These are phyloP conservation scores for Empis stercorea DNA, from an alignment of 2,888 invertebrate genomes.

Conservation along the genomic window DNA sequence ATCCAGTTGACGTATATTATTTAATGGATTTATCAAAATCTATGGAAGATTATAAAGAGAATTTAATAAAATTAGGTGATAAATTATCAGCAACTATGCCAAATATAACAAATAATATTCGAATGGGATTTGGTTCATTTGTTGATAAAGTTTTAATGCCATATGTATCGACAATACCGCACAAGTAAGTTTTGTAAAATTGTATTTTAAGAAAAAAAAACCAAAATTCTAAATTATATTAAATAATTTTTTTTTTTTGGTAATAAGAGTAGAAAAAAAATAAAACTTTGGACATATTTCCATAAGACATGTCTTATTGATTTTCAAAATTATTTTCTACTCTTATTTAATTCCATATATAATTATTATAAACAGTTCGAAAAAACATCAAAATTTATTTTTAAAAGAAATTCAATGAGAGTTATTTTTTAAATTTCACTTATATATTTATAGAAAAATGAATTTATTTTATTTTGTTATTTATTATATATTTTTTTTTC, in stretches of 20 bases:
- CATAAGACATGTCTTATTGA: too few relatives aligned
- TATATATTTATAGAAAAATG: too few relatives aligned
- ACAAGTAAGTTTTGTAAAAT: conserved; percentile 45
- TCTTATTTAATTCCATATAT: too few relatives aligned
- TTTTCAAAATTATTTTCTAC: too few relatives aligned
- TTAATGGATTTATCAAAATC: conserved; percentile 94
- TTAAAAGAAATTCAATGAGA: too few relatives aligned
- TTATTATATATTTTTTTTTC: not conserved
- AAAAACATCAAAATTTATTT: too few relatives aligned
- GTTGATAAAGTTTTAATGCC: conserved; percentile 65
- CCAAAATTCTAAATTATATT: too few relatives aligned
- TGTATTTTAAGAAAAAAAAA: too few relatives aligned
- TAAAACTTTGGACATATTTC: too few relatives aligned
- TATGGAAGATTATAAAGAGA: conserved; percentile 91
- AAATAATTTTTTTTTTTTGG: too few relatives aligned
- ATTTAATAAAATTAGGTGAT: conserved; percentile 65
- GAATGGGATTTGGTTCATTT: conserved; percentile 78
- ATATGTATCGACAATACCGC: conserved; percentile 66
- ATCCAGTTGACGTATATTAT: conserved; percentile 92
- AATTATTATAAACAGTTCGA: too few relatives aligned
- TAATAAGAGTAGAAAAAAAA: too few relatives aligned
- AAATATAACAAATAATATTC: conserved; percentile 75
- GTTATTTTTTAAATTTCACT: not conserved
- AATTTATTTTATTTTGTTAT: not conserved
- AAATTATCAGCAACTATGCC: conserved; percentile 66